phyloP scores from a whole-genome alignment of 2,113 vertebrate genomes.

The Zosterops lateralis region DNA sequence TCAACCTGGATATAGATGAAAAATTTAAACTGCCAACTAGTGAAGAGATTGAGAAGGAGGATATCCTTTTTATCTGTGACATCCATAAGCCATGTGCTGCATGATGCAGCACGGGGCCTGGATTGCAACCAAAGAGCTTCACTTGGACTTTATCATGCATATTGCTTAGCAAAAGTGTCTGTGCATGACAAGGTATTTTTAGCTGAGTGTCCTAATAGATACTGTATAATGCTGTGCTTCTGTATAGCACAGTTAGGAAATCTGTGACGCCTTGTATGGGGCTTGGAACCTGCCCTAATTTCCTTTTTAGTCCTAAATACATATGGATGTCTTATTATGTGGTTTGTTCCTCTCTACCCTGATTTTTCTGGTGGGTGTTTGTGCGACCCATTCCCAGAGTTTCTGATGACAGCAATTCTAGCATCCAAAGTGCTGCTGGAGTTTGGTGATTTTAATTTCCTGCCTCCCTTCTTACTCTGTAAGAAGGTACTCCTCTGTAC shows the following conservation, averaged over 20 bases:
- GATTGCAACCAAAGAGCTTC: not conserved
- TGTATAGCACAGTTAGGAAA: not conserved
- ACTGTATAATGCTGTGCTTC: fast-evolving
- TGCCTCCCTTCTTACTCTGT: not conserved
- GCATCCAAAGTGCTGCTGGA: not conserved
- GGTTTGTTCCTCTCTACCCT: not conserved
- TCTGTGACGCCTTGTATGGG: not conserved
- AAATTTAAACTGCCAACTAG: conserved; percentile 80
- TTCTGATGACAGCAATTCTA: not conserved
- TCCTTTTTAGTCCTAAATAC: not conserved
- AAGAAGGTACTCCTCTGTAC: not conserved
- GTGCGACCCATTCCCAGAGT: not conserved
- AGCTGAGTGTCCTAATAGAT: not conserved
- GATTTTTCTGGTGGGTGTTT: not conserved
- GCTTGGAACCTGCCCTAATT: not conserved
- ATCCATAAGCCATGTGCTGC: fast-evolving
- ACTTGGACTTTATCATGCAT: not conserved
- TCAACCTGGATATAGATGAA: conserved; percentile 84
- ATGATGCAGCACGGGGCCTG: fast-evolving
- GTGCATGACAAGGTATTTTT: not conserved
- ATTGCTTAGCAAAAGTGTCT: not conserved
- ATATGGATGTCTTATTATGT: not conserved
- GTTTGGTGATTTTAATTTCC: not conserved
- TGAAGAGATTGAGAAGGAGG: conserved; percentile 82
- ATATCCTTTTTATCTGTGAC: conserved; percentile 75